Evolutionary conservation across 1,140 invertebrate genomes (phyloP).

Genomic region (Bemisia tabaci): DNA sequence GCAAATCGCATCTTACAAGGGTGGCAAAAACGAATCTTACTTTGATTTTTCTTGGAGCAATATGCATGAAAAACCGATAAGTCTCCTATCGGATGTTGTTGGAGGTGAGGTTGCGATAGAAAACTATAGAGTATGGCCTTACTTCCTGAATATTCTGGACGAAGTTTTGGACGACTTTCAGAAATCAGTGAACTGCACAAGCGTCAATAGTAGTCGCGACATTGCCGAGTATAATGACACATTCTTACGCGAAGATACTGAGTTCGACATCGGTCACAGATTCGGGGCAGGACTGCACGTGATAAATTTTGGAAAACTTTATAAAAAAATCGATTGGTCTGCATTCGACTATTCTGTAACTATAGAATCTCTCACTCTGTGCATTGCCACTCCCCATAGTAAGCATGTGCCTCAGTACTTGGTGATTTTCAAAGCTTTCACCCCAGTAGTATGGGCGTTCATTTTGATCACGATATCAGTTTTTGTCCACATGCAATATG

Average conservation of each 20-base stretch:
- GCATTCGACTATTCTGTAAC: too few relatives aligned
- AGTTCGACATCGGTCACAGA: neutral
- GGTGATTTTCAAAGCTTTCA: neutral
- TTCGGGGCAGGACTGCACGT: neutral
- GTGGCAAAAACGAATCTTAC: neutral
- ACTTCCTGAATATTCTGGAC: neutral
- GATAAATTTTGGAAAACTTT: neutral
- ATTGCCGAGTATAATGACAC: too few relatives aligned
- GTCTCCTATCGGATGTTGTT: too few relatives aligned
- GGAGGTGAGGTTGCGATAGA: too few relatives aligned
- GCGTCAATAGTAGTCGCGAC: too few relatives aligned
- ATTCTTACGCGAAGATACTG: too few relatives aligned
- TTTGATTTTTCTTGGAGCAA: neutral
- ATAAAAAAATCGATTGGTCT: too few relatives aligned
- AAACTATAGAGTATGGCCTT: too few relatives aligned
- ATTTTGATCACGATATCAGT: neutral
- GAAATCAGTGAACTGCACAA: too few relatives aligned
- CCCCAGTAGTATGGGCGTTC: neutral
- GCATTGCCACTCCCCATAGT: neutral
- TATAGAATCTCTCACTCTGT: neutral
- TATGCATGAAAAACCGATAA: neutral
- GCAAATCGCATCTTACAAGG: neutral
- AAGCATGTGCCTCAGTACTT: neutral
- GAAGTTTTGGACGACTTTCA: too few relatives aligned
- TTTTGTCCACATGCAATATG: neutral